Conservation (phyloP, 1,140 invertebrate species). For the Drosophila repleta region DNA sequence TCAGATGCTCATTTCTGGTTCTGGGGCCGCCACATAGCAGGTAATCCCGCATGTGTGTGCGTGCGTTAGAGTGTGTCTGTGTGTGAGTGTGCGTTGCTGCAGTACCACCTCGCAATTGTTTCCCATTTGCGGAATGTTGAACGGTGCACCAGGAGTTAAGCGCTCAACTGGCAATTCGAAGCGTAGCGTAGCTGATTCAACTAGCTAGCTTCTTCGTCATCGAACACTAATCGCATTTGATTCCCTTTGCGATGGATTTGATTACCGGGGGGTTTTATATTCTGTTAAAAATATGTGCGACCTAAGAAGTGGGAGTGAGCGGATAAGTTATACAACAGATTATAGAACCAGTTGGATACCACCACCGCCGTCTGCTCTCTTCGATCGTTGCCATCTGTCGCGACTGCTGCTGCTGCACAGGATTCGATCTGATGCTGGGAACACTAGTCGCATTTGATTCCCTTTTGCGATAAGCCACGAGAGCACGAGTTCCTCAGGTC, state of each 20-base stretch:
- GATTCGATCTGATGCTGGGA: constrained; percentile 60
- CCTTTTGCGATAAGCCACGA: constrained; percentile 69
- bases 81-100: constrained; percentile 58
- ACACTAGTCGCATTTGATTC: constrained; percentile 75
- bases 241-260: constrained; percentile 77
- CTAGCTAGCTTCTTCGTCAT: constrained; percentile 61
- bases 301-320: constrained; percentile 15
- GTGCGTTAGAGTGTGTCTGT: constrained; percentile 21
- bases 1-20: constrained; percentile 16
- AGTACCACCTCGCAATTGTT: constrained; percentile 78
- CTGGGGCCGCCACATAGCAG: constrained; percentile 12
- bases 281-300: constrained; percentile 13
- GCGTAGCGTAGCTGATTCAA: constrained; percentile 41
- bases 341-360: constrained; percentile 15
- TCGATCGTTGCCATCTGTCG: constrained; percentile 10
- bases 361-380: constrained; percentile 13
- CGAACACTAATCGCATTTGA: constrained; percentile 81
- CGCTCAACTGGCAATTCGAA: constrained; percentile 67
- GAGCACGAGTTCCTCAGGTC: constrained; percentile 37
- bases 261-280: constrained; percentile 9
- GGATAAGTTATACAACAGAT: constrained; percentile 14
- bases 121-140: constrained; percentile 77
- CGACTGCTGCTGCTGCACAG: constrained; percentile 33
- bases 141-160: constrained; percentile 74
- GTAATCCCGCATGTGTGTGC: constrained; percentile 5